Evolutionary conservation across 92 coral and sea anemone species (phyloP).

Genomic region (Micromussa lordhowensis): DNA sequence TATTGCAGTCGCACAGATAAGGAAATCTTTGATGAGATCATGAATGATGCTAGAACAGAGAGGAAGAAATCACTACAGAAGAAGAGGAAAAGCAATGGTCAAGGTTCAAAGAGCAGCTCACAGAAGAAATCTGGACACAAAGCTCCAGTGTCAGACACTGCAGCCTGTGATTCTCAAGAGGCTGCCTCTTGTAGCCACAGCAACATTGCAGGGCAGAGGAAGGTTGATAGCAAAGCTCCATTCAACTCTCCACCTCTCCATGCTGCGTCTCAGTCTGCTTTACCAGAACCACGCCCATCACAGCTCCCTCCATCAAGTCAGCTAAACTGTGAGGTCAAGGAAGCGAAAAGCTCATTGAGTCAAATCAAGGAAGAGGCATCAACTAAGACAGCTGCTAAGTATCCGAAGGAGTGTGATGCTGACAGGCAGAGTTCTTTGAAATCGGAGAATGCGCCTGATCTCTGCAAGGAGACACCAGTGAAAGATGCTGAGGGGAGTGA

Average conservation of each 20-base stretch:
- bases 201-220: neutral
- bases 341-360: no score
- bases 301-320: neutral
- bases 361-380: neutral
- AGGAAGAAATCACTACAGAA: neutral
- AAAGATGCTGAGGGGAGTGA: neutral
- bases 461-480: neutral
- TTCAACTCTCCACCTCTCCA: neutral
- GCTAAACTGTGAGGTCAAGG: neutral
- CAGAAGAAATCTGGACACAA: neutral
- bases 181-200: neutral
- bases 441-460: neutral
- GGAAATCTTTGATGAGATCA: neutral
- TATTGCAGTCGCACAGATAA: neutral
- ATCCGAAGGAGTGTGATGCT: neutral
- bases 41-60: neutral
- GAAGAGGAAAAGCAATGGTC: neutral
- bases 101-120: neutral
- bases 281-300: neutral
- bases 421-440: neutral
- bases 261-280: neutral
- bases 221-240: neutral
- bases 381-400: neutral
- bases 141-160: neutral
- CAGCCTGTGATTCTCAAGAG: neutral